Evolutionary conservation across 2,113 vertebrate species (phyloP), one percentile per base, ranked within the genome.

Genomic region (Macquaria australasica): DNA sequence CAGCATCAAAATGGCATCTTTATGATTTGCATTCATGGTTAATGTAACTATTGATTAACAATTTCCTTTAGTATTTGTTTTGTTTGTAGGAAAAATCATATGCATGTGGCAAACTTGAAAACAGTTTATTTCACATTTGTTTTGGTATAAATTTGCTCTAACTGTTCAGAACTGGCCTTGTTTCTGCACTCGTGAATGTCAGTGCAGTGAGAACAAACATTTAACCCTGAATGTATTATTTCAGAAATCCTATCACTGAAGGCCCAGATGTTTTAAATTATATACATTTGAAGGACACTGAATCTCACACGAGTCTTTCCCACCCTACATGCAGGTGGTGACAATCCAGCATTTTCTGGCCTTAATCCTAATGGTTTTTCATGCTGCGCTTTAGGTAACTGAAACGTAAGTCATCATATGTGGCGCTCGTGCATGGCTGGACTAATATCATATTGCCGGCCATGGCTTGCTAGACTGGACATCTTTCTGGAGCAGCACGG

Each of bases 401-500:
- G 28, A 70, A 78, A 85, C 84, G 56, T 70, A 39, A 73, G 85
- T 58, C 85, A 75, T 11, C 84, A 62, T 31, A 28, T 60, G 53
- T 5, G 20, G 56, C 14, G 20, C 69, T 83, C 28, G 41, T 73
- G 82, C 62, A 50, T 60, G 71, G 77, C 79, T 69, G 53, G 58
- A 74, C 23, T 77, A 60, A 77, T 71, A 62, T 41, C 76, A 82
- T 75, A 34, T 31, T 74, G 39, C 73, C 60, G 41, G 87, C 75
- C 75, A 56, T 83, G 67, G 53, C 89, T 82, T 76, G 88, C 77
- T 43, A 83, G 73, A 53, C 34, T 39, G 12, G 18, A 58, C 82
- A 63, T 89, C 76, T 82, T 83, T 90, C 82, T 87, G 87, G 77
- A 86, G 87, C 84, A 79, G 75, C 23, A 6, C 8, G 43, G 50